Evolutionary conservation across 1,140 invertebrate species (phyloP).

Genomic region (Akabosia matsudoensis): DNA sequence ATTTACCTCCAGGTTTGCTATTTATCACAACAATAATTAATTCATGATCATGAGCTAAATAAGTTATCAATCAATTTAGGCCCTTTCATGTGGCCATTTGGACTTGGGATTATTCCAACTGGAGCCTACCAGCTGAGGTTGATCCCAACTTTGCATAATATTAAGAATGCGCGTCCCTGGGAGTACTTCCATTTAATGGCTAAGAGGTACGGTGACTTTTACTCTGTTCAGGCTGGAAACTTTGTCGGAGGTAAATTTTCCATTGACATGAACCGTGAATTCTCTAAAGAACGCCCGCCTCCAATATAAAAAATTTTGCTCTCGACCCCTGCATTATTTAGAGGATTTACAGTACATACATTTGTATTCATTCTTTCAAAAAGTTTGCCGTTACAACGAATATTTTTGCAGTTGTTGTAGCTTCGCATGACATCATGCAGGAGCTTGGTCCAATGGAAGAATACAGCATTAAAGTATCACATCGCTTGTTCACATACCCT

Average conservation of each 20-base stretch:
- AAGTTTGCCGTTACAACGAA: not conserved
- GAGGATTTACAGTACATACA: not conserved
- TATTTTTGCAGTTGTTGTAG: not conserved
- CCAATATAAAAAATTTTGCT: not conserved
- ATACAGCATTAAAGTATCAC: not conserved
- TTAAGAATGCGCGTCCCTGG: not conserved
- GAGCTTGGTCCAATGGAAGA: constrained; percentile 8
- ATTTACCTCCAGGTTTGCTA: no score
- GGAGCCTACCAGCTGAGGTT: no score
- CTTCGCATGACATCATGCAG: not conserved
- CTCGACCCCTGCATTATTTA: not conserved
- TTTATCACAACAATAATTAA: no score
- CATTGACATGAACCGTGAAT: no score
- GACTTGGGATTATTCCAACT: no score
- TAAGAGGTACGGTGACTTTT: not conserved
- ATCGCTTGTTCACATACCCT: not conserved
- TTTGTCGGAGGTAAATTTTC: not conserved
- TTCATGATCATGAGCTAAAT: no score
- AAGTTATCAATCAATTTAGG: no score
- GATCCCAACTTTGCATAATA: not conserved
- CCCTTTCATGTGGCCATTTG: not conserved
- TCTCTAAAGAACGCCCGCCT: no score
- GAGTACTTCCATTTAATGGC: not conserved
- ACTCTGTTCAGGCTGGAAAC: not conserved
- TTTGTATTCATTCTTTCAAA: not conserved